Conservation (phyloP, 2,888 invertebrate species). For the Entomobrya multifasciata region DNA sequence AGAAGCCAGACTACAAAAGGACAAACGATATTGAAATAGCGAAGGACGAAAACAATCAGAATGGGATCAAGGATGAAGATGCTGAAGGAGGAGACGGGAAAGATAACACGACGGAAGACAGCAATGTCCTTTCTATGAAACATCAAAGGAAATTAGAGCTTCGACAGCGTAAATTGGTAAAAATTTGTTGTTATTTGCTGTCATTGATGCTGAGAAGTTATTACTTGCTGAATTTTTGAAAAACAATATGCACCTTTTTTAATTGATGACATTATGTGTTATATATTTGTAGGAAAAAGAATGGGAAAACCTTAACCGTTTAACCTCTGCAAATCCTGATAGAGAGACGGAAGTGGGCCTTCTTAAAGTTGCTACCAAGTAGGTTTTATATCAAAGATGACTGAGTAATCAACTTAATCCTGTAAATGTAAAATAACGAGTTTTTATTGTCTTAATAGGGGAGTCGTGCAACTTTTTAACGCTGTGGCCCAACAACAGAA, state of each 20-base stretch:
- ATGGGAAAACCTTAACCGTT: constrained; percentile 85
- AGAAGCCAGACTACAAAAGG: neutral
- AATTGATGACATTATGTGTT: constrained; percentile 44
- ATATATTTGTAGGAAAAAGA: constrained; percentile 84
- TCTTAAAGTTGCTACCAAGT: constrained; percentile 91
- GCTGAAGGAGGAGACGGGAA: neutral
- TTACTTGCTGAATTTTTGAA: too few relatives aligned
- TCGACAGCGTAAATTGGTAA: constrained; percentile 75
- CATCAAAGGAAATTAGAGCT: constrained; percentile 74
- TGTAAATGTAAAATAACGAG: too few relatives aligned
- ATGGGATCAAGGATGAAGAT: constrained; percentile 60
- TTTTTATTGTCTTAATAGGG: too few relatives aligned
- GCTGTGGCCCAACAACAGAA: constrained; percentile 82
- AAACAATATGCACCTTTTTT: too few relatives aligned
- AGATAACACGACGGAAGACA: constrained; percentile 5
- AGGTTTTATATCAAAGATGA: constrained; percentile 63
- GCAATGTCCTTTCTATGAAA: constrained; percentile 61
- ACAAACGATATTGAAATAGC: constrained; percentile 84
- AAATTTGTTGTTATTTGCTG: too few relatives aligned
- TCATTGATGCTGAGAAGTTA: too few relatives aligned
- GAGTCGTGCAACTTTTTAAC: constrained; percentile 83
- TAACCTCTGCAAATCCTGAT: constrained; percentile 88
- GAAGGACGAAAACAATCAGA: constrained; percentile 19
- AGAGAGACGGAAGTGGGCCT: constrained; percentile 89
- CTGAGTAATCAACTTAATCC: too few relatives aligned